Evolutionary conservation across 2,888 invertebrate species (phyloP), one percentile per base, ranked within the genome.

Genomic region (Nemotelus pantherinus): DNA sequence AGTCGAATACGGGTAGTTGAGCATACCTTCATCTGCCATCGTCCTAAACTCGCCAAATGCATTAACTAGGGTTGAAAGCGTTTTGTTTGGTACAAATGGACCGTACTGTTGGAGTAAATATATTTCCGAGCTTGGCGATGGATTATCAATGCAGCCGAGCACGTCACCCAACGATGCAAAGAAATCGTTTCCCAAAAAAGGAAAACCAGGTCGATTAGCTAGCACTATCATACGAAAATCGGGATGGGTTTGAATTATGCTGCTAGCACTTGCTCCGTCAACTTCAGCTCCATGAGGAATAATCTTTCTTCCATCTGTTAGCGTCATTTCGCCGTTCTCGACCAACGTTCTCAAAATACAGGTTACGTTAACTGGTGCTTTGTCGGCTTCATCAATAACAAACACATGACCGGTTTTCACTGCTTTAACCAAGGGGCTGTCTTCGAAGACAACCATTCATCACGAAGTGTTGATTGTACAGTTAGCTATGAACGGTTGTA

Each of bases 1-100:
- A 0, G 98, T 98, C 0, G 98, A 98, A 87, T 98, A 99, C 0
- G 99, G 99, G 88, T 99, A 99, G 3, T 93, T 93, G n/a, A 99
- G 91, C 45, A 96, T 89, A 0, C 97, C 97, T 84, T 95, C 93
- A 88, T 99, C 98, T 0, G 98, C 96, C 91, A 98, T 92, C 76
- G 89, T 89, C 71, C 98, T 89, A 48, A 99, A 88, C 79, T 95
- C 94, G 0, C 94, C 93, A 86, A 99, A 98, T 0, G 97, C 94
- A 80, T 91, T 90, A 0, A 98, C 96, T 70, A 99, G 88, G 85
- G 93, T 94, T 78, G 89, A 88, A 81, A 97, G 90, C 0, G 91
- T 89, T 76, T 91, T 88, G 5, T 90, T 89, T 0, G 94, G 91
- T 0, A 99, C 96, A 82, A 93, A 90, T 0, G 98, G 98, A 0